Conservation (phyloP, 2,888 invertebrate genomes). For the Torymus texanus region DNA sequence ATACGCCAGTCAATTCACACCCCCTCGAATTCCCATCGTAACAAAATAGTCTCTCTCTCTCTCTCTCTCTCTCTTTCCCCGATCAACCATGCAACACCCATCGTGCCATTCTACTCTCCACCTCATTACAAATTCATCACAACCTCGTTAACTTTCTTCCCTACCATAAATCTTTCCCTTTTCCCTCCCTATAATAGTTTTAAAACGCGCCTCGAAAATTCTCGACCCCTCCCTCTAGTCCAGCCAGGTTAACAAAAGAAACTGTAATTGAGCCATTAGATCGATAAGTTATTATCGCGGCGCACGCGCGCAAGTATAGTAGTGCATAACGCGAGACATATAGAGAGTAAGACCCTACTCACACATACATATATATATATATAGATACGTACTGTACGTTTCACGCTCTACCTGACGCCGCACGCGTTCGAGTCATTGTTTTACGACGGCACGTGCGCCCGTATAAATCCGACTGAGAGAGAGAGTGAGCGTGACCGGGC, state of each 20-base stretch:
- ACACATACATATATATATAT: conserved; percentile 1
- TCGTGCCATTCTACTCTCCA: too few relatives aligned
- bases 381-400: conserved; percentile 12
- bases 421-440: conserved; percentile 45
- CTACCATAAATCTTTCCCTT: background rate
- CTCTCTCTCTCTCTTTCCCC: background rate
- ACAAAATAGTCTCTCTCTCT: background rate
- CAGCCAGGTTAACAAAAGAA: conserved; percentile 24
- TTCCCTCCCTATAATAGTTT: background rate
- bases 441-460: conserved; percentile 48
- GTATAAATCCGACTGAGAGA: conserved; percentile 23
- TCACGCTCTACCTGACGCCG: conserved; percentile 53
- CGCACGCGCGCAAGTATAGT: conserved; percentile 9
- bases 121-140: conserved; percentile 43
- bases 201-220: conserved; percentile 13
- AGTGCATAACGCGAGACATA: too few relatives aligned
- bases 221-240: background rate
- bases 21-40: background rate
- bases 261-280: conserved; percentile 57
- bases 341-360: background rate
- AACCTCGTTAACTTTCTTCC: conserved; percentile 23
- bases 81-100: too few relatives aligned
- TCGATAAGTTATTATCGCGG: conserved; percentile 55
- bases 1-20: background rate
- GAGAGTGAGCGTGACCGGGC: conserved; percentile 13